Evolutionary conservation across 2,888 invertebrate genomes (phyloP).

Genomic region (Heliconius ismenius): DNA sequence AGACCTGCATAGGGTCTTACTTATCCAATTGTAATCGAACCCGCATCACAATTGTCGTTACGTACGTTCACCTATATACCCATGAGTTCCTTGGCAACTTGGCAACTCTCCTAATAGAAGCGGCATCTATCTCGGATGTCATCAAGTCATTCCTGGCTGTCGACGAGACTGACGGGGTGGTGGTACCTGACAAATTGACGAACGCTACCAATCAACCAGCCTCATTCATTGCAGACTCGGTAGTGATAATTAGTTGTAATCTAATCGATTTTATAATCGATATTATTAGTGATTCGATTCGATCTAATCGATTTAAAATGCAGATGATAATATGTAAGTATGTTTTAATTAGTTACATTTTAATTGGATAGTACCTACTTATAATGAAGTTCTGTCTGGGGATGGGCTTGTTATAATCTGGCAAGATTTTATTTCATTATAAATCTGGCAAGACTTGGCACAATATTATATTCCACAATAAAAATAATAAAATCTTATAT

Average conservation of each 20-base stretch:
- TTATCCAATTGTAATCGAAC: slow-evolving; percentile 68
- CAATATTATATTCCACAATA: too few relatives aligned
- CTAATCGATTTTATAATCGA: not conserved
- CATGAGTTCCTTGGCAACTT: slow-evolving; percentile 48
- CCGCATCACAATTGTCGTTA: slow-evolving; percentile 76
- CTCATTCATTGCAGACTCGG: slow-evolving; percentile 41
- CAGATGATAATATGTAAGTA: not conserved
- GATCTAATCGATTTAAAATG: not conserved
- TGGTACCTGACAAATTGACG: slow-evolving; percentile 77
- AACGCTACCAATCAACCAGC: slow-evolving; percentile 52
- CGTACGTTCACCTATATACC: slow-evolving; percentile 67
- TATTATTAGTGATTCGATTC: too few relatives aligned
- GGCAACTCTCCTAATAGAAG: slow-evolving; percentile 78
- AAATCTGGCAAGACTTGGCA: not conserved
- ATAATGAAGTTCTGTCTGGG: not conserved
- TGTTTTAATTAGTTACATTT: not conserved
- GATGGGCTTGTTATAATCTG: not conserved
- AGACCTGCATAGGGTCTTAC: slow-evolving; percentile 43
- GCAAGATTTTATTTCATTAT: too few relatives aligned
- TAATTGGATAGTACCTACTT: not conserved
- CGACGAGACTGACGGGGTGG: slow-evolving; percentile 75
- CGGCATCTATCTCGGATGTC: slow-evolving; percentile 77
- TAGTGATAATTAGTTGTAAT: not conserved
- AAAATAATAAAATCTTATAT: not conserved
- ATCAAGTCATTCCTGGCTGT: slow-evolving; percentile 76